Evolutionary conservation across 2,888 invertebrate genomes (phyloP).

Genomic region (Melinaea marsaeus): DNA sequence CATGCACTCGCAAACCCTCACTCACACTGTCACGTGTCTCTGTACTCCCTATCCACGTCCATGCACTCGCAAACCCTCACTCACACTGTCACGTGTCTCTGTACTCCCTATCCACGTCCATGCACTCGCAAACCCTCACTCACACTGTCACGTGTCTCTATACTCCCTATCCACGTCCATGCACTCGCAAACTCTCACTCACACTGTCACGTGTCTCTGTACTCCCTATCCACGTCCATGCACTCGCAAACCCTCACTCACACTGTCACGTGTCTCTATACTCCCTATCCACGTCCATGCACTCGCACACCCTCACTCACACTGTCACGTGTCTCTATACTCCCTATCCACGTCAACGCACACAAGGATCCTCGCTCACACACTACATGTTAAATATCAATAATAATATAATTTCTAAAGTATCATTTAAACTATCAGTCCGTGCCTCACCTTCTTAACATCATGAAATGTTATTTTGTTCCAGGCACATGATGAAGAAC

Average conservation of each 20-base stretch:
- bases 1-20: not conserved
- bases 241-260: not conserved
- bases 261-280: not conserved
- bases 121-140: not conserved
- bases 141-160: not conserved
- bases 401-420: no score
- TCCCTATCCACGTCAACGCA: no score
- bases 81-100: not conserved
- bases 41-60: no score
- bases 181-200: not conserved
- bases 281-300: not conserved
- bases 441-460: not conserved
- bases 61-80: not conserved
- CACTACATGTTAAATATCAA: not conserved
- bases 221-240: no score
- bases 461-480: constrained; percentile 51
- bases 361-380: not conserved
- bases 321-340: no score
- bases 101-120: no score
- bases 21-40: not conserved
- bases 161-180: no score
- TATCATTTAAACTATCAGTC: no score
- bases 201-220: not conserved
- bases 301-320: not conserved
- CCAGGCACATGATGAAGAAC: constrained; percentile 91